phyloP scores from a whole-genome alignment of 2,888 invertebrate species.

The Monoplex corrugatus region DNA sequence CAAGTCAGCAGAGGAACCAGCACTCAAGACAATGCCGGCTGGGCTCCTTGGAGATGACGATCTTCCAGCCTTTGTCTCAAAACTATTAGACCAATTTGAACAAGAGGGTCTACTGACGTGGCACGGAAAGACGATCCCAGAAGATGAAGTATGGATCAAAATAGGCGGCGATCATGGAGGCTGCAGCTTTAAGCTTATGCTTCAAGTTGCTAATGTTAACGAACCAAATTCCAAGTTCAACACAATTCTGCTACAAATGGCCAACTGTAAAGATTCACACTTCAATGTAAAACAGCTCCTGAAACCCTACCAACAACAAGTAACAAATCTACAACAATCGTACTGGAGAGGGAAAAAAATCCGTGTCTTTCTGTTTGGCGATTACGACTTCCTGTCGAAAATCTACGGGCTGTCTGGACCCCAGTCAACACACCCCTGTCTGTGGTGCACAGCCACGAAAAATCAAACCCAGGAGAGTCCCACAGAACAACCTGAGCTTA shows the following conservation, averaged over 20 bases:
- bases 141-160: neutral
- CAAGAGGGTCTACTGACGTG: neutral
- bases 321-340: neutral
- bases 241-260: neutral
- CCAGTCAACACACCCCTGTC: neutral
- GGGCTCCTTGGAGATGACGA: neutral
- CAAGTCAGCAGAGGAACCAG: neutral
- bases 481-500: neutral
- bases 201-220: neutral
- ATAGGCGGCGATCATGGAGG: neutral
- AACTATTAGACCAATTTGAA: conserved; percentile 10
- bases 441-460: neutral
- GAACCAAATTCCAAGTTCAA: neutral
- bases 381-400: conserved; percentile 19
- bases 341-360: conserved; percentile 10
- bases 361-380: conserved; percentile 27
- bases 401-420: conserved; percentile 34
- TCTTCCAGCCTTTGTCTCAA: neutral
- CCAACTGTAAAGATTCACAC: neutral
- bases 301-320: neutral
- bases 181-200: neutral
- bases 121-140: conserved; percentile 12
- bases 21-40: neutral
- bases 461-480: neutral
- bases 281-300: neutral